phyloP scores from a whole-genome alignment of 2,888 invertebrate genomes.

The Drosophila antonietae region DNA sequence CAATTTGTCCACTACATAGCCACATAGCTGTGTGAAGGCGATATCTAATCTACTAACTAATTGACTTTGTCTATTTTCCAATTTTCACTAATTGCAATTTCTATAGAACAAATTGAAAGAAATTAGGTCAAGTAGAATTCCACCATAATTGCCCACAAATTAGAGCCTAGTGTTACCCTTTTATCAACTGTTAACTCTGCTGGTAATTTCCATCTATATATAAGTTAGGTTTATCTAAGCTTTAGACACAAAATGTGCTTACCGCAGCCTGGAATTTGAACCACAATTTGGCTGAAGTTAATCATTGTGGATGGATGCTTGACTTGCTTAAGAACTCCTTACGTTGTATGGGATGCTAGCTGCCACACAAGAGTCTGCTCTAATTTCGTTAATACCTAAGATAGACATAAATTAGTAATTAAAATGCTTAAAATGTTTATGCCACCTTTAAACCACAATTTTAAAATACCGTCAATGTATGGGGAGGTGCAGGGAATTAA shows the following conservation, averaged over 20 bases:
- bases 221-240: background rate
- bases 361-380: background rate
- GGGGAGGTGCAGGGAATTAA: too few relatives aligned
- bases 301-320: background rate
- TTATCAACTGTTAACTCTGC: background rate
- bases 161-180: background rate
- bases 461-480: background rate
- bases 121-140: background rate
- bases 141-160: background rate
- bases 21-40: background rate
- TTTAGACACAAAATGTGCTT: too few relatives aligned
- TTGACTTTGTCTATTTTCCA: constrained; percentile 1
- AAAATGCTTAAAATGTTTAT: background rate
- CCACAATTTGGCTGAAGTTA: background rate
- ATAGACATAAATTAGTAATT: background rate
- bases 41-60: constrained; percentile 5
- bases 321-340: background rate
- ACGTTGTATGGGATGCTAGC: too few relatives aligned
- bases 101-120: too few relatives aligned
- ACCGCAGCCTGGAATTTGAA: background rate
- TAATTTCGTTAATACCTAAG: background rate
- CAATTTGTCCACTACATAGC: background rate
- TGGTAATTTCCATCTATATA: background rate
- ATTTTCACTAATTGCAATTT: background rate
- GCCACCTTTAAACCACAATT: background rate